phyloP scores from a whole-genome alignment of 2,888 invertebrate species.

The Monoplex corrugatus region DNA sequence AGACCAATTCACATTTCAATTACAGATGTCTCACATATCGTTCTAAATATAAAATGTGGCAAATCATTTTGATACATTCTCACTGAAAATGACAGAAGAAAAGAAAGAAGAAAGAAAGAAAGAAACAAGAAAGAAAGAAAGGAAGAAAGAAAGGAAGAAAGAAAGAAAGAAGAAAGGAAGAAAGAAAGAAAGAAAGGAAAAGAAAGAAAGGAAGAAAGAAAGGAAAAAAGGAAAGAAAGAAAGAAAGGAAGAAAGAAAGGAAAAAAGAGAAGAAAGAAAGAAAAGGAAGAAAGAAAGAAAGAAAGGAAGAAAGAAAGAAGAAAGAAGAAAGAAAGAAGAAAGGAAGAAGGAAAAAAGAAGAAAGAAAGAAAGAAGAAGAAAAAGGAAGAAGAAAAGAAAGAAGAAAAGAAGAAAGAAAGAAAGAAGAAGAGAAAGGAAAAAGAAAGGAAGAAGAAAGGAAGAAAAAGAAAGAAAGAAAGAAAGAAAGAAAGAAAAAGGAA shows the following conservation, averaged over 20 bases:
- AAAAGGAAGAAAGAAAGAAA: neutral
- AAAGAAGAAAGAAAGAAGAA: too few relatives aligned
- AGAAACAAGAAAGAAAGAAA: neutral
- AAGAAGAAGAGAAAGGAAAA: neutral
- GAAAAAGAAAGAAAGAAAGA: neutral
- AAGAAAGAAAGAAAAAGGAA: neutral
- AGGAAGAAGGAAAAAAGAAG: neutral
- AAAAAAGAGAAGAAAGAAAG: neutral
- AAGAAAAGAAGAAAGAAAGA: neutral
- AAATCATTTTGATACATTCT: too few relatives aligned
- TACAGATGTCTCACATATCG: too few relatives aligned
- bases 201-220: neutral
- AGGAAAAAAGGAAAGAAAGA: too few relatives aligned
- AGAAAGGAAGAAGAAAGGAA: too few relatives aligned
- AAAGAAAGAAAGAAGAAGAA: neutral
- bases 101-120: neutral
- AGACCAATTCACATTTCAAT: too few relatives aligned
- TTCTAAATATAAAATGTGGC: too few relatives aligned
- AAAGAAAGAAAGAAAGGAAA: neutral
- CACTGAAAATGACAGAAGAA: constrained; percentile 30
- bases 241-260: neutral
- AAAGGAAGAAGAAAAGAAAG: neutral
- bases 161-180: neutral
- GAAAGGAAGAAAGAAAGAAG: neutral
- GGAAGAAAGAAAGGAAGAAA: neutral